phyloP scores from a whole-genome alignment of 2,797 vertebrate genomes.

The Allobates femoralis region DNA sequence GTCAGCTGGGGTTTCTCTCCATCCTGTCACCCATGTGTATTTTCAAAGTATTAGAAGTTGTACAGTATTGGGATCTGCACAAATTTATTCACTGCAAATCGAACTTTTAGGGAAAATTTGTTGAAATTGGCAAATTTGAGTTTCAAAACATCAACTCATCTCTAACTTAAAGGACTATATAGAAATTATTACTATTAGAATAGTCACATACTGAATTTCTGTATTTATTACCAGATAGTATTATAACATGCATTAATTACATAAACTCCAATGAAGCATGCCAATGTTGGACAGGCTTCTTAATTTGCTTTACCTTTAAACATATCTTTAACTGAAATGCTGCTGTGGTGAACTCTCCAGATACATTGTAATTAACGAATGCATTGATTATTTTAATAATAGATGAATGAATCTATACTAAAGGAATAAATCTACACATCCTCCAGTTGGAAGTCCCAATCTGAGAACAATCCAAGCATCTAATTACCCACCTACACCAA shows the following conservation, averaged over 20 bases:
- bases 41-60: too few species aligned
- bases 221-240: not conserved
- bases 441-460: constrained; percentile 10
- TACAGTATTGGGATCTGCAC: too few species aligned
- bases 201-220: not conserved
- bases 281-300: not conserved
- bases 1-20: too few species aligned
- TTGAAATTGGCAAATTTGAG: too few species aligned
- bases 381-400: constrained; percentile 45
- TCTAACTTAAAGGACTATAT: too few species aligned
- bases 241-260: not conserved
- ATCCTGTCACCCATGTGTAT: too few species aligned
- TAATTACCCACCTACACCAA: constrained; percentile 26
- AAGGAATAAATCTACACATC: constrained; percentile 23
- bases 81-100: too few species aligned
- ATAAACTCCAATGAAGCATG: not conserved
- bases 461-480: constrained; percentile 11
- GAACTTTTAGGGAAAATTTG: too few species aligned
- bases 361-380: not conserved
- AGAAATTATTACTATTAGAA: not conserved
- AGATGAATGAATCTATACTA: constrained; percentile 27
- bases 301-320: constrained; percentile 10
- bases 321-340: constrained; percentile 7
- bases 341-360: not conserved
- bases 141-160: too few species aligned